phyloP scores from a whole-genome alignment of 2,888 invertebrate species.

The Hemaris fuciformis region DNA sequence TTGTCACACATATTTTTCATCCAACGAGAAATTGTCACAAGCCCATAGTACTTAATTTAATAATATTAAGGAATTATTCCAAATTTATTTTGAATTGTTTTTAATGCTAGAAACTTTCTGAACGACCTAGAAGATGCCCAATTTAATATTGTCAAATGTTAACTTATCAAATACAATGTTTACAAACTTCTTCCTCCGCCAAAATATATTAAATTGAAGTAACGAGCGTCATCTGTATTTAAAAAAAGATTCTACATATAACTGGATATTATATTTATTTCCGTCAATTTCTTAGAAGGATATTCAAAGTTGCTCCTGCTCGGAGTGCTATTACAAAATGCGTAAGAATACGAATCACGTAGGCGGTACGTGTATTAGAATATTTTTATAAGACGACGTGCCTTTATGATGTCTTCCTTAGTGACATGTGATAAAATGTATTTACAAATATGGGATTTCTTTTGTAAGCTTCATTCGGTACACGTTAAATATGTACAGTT shows the following conservation, averaged over 20 bases:
- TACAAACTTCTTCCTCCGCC: too few relatives aligned
- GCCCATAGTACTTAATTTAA: too few relatives aligned
- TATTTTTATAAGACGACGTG: slow-evolving; percentile 9
- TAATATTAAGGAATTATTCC: too few relatives aligned
- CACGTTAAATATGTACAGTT: not conserved
- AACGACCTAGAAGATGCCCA: too few relatives aligned
- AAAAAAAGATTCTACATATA: not conserved
- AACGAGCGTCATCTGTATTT: too few relatives aligned
- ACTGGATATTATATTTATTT: not conserved
- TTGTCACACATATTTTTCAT: not conserved
- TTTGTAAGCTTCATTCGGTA: not conserved
- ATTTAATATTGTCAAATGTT: too few relatives aligned
- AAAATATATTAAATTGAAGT: too few relatives aligned
- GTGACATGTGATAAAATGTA: not conserved
- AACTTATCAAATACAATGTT: too few relatives aligned
- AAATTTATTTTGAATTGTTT: not conserved
- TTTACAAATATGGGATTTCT: not conserved
- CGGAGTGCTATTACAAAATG: slow-evolving; percentile 1
- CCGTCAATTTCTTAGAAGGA: not conserved
- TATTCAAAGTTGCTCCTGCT: not conserved
- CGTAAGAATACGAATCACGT: slow-evolving; percentile 13
- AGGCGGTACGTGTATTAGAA: slow-evolving; percentile 8
- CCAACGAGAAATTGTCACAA: too few relatives aligned
- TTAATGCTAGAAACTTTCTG: too few relatives aligned
- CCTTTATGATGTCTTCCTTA: not conserved